Evolutionary conservation across 2,113 vertebrate genomes (phyloP).

Genomic region (Oryzias celebensis): DNA sequence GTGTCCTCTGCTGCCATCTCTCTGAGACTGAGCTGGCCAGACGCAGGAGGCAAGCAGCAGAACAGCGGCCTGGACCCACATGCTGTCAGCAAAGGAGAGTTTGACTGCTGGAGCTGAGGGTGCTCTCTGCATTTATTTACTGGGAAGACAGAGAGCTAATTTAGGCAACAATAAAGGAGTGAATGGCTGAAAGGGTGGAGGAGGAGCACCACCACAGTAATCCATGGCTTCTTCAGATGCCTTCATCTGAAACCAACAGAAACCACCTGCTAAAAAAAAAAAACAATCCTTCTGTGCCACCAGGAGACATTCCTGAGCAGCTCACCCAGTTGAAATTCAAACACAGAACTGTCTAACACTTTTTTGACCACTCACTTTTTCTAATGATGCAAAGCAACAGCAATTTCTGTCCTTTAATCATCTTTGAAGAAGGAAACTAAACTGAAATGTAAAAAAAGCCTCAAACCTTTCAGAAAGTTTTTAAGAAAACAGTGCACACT

Average conservation of each 20-base stretch:
- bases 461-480: constrained; percentile 22
- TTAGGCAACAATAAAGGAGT: constrained; percentile 27
- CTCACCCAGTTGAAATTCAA: too few species aligned
- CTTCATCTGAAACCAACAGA: too few species aligned
- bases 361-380: too few species aligned
- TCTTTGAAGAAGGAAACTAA: too few species aligned
- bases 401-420: too few species aligned
- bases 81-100: constrained; percentile 54
- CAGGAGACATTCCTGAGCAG: too few species aligned
- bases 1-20: constrained; percentile 38
- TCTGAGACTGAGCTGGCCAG: constrained; percentile 63
- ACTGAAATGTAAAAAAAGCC: too few species aligned
- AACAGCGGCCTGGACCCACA: constrained; percentile 70
- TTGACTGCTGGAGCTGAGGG: constrained; percentile 7
- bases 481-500: constrained; percentile 13
- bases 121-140: constrained; percentile 74
- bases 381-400: too few species aligned
- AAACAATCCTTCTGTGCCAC: too few species aligned
- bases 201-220: constrained; percentile 3
- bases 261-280: too few species aligned
- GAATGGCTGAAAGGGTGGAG: constrained; percentile 12
- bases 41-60: constrained; percentile 71
- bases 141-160: constrained; percentile 62
- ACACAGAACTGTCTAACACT: too few species aligned
- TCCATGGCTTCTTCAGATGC: too few species aligned